phyloP scores from a whole-genome alignment of 1,140 invertebrate genomes.

The Drosophila pseudoananassae region DNA sequence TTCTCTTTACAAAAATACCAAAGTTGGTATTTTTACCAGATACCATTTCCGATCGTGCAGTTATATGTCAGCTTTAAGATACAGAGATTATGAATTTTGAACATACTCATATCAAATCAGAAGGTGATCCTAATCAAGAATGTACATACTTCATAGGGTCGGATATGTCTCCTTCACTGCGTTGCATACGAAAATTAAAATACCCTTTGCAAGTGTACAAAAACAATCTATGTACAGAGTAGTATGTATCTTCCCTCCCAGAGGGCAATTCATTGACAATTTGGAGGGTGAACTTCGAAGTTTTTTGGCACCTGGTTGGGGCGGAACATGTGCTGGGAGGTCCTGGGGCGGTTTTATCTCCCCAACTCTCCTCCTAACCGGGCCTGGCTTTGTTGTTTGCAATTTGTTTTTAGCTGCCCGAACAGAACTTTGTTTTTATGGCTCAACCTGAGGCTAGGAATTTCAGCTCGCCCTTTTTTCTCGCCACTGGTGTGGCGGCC shows the following conservation, averaged over 20 bases:
- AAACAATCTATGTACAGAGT: slow-evolving; percentile 5
- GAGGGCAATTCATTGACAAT: slow-evolving; percentile 69
- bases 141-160: too few relatives aligned
- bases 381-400: slow-evolving; percentile 71
- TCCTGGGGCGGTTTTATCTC: slow-evolving; percentile 24
- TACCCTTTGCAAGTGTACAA: too few relatives aligned
- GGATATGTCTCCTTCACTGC: too few relatives aligned
- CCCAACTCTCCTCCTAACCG: not conserved
- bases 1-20: too few relatives aligned
- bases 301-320: slow-evolving; percentile 54
- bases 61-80: too few relatives aligned
- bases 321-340: slow-evolving; percentile 3
- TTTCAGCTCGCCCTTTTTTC: slow-evolving; percentile 25
- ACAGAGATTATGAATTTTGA: too few relatives aligned
- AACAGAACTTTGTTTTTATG: slow-evolving; percentile 76
- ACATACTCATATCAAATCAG: too few relatives aligned
- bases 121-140: too few relatives aligned
- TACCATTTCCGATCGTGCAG: too few relatives aligned
- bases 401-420: slow-evolving; percentile 77
- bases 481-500: slow-evolving; percentile 11
- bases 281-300: slow-evolving; percentile 32
- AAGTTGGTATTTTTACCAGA: too few relatives aligned
- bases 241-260: slow-evolving; percentile 6
- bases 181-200: too few relatives aligned
- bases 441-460: slow-evolving; percentile 21